These are phyloP conservation scores for Carassius auratus DNA, from an alignment of 2,113 vertebrate genomes.

Conservation along the genomic window DNA sequence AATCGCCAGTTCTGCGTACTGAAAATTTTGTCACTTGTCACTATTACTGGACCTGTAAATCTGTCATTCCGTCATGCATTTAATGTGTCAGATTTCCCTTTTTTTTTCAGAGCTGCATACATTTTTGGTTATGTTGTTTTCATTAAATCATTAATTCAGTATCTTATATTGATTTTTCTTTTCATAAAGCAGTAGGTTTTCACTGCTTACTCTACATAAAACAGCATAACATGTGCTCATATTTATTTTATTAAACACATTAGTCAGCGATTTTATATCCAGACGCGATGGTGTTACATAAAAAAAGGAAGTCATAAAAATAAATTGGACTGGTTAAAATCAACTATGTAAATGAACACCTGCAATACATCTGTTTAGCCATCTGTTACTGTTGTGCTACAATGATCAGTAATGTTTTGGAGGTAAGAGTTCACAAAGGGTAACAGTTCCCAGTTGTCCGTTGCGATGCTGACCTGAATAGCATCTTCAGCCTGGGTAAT, in stretches of 20 bases:
- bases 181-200: background rate
- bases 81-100: background rate
- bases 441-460: constrained; percentile 82
- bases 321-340: background rate
- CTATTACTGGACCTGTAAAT: background rate
- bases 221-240: background rate
- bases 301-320: background rate
- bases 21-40: background rate
- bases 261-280: background rate
- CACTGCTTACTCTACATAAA: background rate
- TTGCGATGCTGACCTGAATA: constrained; percentile 74
- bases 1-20: background rate
- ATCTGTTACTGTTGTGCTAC: background rate
- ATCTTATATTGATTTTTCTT: background rate
- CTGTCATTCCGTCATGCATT: background rate
- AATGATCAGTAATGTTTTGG: constrained; percentile 56
- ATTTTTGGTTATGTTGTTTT: background rate
- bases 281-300: background rate
- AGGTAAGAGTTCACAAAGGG: constrained; percentile 77
- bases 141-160: background rate
- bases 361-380: background rate
- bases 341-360: background rate
- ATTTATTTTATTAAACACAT: background rate
- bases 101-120: too few relatives aligned
- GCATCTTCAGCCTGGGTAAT: constrained; percentile 67